Conservation (phyloP, 1,140 invertebrate species). For the Platorchestia sp. region DNA sequence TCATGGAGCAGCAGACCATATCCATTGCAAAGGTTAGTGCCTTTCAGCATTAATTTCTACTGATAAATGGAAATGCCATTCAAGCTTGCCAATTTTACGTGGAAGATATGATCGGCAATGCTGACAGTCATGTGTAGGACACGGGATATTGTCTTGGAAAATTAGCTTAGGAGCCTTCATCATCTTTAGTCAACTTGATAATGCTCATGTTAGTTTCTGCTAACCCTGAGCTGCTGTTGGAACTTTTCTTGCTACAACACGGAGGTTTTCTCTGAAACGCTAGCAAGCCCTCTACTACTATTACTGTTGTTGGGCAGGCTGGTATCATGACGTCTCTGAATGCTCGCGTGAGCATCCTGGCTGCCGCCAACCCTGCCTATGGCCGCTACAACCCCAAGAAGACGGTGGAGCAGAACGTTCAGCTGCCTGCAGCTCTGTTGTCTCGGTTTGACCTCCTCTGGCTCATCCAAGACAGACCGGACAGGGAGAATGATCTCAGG, state of each 20-base stretch:
- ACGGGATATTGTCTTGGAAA: no score
- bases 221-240: no score
- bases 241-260: no score
- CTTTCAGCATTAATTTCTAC: not conserved
- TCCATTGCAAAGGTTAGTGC: conserved; percentile 92
- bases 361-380: conserved; percentile 98
- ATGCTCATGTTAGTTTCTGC: no score
- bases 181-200: no score
- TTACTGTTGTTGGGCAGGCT: conserved; percentile 75
- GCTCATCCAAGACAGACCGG: conserved; percentile 95
- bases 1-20: conserved; percentile 99
- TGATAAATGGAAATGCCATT: not conserved
- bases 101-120: not conserved
- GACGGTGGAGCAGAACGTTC: conserved; percentile 97
- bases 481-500: conserved; percentile 92
- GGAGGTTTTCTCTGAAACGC: no score
- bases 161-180: no score
- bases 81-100: no score
- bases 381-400: conserved; percentile 97
- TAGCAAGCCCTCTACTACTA: no score
- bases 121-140: no score
- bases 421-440: conserved; percentile 96
- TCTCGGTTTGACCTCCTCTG: conserved; percentile 98
- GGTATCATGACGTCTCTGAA: conserved; percentile 98
- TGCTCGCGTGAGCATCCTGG: conserved; percentile 96